These are phyloP conservation scores for Andricus grossulariae DNA, from an alignment of 1,140 invertebrate species.

Conservation along the genomic window DNA sequence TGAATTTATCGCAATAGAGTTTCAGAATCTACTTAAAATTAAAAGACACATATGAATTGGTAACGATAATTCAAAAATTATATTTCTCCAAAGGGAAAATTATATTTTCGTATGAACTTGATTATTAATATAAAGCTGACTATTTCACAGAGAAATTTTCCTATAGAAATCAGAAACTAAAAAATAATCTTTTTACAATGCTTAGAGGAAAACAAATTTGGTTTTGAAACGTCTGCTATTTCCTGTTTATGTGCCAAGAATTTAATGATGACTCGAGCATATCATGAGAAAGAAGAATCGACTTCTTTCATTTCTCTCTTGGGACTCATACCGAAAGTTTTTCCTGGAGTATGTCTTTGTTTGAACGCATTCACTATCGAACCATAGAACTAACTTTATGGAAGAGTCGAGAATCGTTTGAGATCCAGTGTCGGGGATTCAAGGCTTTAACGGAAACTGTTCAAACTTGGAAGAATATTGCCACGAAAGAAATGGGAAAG, in stretches of 20 bases:
- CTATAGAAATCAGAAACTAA: no score
- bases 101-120: no score
- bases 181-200: not conserved
- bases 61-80: not conserved
- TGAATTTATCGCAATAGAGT: not conserved
- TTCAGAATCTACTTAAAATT: not conserved
- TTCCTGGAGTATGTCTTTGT: constrained; percentile 47
- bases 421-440: constrained; percentile 56
- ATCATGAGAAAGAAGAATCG: not conserved
- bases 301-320: constrained; percentile 3
- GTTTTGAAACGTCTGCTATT: not conserved
- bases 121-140: no score
- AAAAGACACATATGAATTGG: not conserved
- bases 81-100: no score
- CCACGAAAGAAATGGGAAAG: constrained; percentile 55
- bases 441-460: constrained; percentile 68
- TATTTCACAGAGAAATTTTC: no score
- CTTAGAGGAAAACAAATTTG: not conserved
- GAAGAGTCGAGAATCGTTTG: constrained; percentile 51
- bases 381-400: constrained; percentile 51
- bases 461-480: constrained; percentile 65
- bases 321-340: constrained; percentile 47
- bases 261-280: not conserved
- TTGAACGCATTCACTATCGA: constrained; percentile 58
- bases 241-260: not conserved